Percentiles rank a stretch among this genome's conserved stretches.
These are phyloP conservation scores for Rhadinocentrus ornatus DNA, from an alignment of 2,797 vertebrate genomes.

Conservation along the genomic window DNA sequence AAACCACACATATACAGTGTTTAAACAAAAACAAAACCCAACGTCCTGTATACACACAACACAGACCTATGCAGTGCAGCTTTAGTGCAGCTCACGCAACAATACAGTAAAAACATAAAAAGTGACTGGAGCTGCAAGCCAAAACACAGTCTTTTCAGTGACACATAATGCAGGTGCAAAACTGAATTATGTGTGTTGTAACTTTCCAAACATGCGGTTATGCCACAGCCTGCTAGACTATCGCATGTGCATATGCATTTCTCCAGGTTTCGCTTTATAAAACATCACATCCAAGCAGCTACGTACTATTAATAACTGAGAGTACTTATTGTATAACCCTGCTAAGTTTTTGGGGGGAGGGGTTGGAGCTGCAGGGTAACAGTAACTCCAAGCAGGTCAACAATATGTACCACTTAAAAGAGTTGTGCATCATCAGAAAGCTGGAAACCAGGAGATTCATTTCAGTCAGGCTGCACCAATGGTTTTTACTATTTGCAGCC, in stretches of 20 bases:
- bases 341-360: slow-evolving; percentile 25
- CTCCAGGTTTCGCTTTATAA: slow-evolving; percentile 53
- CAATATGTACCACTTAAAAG: slow-evolving; percentile 61
- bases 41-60: slow-evolving; percentile 63
- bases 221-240: slow-evolving; percentile 32
- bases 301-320: slow-evolving; percentile 57
- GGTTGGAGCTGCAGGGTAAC: slow-evolving; percentile 34
- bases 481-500: slow-evolving; percentile 14
- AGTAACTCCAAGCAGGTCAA: slow-evolving; percentile 48
- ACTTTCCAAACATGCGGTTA: slow-evolving; percentile 65
- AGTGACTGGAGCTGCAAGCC: slow-evolving; percentile 57
- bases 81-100: slow-evolving; percentile 55
- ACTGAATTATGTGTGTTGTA: slow-evolving; percentile 51
- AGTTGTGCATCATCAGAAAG: slow-evolving; percentile 52
- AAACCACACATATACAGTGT: slow-evolving; percentile 76
- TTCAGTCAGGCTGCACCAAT: slow-evolving; percentile 22
- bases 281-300: slow-evolving; percentile 50
- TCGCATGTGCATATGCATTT: slow-evolving; percentile 62
- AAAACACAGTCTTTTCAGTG: slow-evolving; percentile 55
- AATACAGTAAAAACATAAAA: slow-evolving; percentile 70
- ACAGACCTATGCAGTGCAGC: slow-evolving; percentile 53
- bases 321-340: slow-evolving; percentile 51
- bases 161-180: slow-evolving; percentile 62
- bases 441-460: slow-evolving; percentile 42
- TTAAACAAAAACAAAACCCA: slow-evolving; percentile 80